Conservation (phyloP, 2,797 vertebrate species). For the Sebastes vulpes region DNA sequence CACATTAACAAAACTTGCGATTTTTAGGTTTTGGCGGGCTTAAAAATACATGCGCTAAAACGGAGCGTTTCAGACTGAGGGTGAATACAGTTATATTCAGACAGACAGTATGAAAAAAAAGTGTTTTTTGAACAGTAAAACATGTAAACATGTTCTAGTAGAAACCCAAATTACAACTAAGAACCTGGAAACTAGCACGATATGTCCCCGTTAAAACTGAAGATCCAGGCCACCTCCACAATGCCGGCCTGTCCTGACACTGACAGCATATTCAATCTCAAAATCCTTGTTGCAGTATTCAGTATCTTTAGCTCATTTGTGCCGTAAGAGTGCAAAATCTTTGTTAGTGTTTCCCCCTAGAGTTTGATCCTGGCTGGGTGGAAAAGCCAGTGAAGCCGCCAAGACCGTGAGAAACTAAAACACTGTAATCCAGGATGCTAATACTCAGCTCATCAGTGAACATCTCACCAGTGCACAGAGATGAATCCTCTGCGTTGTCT, state of each 20-base stretch:
- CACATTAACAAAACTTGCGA: no score
- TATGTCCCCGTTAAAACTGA: constrained; percentile 24
- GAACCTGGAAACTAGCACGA: no score
- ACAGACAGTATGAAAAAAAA: not conserved
- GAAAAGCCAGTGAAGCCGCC: constrained; percentile 16
- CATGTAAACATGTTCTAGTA: not conserved
- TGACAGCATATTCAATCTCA: not conserved
- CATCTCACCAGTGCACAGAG: not conserved
- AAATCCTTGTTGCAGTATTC: constrained; percentile 1
- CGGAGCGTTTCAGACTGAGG: not conserved
- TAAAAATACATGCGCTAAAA: not conserved
- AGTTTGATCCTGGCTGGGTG: constrained; percentile 5
- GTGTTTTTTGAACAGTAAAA: not conserved
- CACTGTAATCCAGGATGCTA: constrained; percentile 22
- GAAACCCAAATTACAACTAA: no score
- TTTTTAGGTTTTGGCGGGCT: not conserved
- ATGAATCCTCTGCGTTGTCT: constrained; percentile 5
- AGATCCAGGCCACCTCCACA: constrained; percentile 67
- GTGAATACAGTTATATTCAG: no score
- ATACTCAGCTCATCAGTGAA: constrained; percentile 21
- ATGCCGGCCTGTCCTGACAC: constrained; percentile 3
- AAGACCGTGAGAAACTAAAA: constrained; percentile 6
- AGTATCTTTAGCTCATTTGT: constrained; percentile 5
- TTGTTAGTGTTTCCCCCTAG: not conserved
- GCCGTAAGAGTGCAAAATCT: not conserved